Evolutionary conservation across 2,888 invertebrate genomes (phyloP).

Genomic region (Volucella inanis): DNA sequence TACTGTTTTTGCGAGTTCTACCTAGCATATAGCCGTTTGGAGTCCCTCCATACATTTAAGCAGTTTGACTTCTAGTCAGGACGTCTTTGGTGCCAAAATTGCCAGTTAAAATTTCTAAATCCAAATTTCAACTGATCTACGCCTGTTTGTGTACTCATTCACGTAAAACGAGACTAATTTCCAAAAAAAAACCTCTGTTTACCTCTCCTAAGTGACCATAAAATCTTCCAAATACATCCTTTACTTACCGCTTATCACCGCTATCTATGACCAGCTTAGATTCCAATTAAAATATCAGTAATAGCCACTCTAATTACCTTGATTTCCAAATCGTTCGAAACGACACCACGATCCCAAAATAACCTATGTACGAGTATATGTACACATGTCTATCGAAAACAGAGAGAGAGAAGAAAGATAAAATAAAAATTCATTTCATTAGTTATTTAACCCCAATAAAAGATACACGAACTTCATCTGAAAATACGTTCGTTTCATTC

Average conservation of each 20-base stretch:
- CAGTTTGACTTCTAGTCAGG: no score
- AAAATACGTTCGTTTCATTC: slow-evolving; percentile 58
- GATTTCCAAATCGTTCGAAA: slow-evolving; percentile 57
- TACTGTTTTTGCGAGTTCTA: no score
- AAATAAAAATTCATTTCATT: slow-evolving; percentile 59
- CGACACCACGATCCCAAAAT: slow-evolving; percentile 31
- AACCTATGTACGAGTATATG: slow-evolving; percentile 3
- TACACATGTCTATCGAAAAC: no score
- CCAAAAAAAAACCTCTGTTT: neutral
- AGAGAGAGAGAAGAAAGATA: neutral
- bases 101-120: no score
- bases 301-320: slow-evolving; percentile 64
- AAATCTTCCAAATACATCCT: slow-evolving; percentile 44
- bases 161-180: slow-evolving; percentile 26
- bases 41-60: no score
- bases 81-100: no score
- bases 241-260: slow-evolving; percentile 42
- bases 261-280: slow-evolving; percentile 33
- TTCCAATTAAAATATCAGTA: slow-evolving; percentile 51
- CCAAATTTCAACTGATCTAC: no score
- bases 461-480: slow-evolving; percentile 19
- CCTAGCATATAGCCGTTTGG: no score
- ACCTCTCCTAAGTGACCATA: slow-evolving; percentile 38
- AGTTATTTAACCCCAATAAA: slow-evolving; percentile 74
- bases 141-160: no score